Evolutionary conservation across 2,797 vertebrate genomes (phyloP).

Genomic region (Brachyrhaphis roseni): DNA sequence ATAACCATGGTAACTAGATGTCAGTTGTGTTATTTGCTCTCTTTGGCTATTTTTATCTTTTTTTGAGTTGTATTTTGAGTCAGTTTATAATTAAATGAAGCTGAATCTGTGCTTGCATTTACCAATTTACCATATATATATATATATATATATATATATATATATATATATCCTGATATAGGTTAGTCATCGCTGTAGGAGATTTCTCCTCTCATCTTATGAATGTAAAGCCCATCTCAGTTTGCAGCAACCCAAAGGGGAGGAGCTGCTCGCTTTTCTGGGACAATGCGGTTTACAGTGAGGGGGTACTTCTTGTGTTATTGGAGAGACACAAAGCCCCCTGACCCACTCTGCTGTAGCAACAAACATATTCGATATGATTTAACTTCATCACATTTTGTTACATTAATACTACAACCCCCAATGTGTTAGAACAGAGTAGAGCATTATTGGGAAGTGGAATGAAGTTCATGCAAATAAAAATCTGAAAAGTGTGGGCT

Average conservation of each 20-base stretch:
- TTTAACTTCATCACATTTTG: neutral
- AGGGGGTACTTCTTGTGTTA: constrained; percentile 47
- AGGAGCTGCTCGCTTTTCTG: constrained; percentile 53
- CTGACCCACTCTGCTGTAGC: neutral
- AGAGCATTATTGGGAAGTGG: neutral
- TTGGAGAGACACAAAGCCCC: constrained; percentile 30
- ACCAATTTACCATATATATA: constrained; percentile 7
- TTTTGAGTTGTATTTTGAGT: constrained; percentile 3
- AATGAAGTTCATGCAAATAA: neutral
- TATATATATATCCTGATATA: constrained; percentile 38
- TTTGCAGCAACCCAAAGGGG: constrained; percentile 63
- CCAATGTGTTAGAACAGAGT: neutral
- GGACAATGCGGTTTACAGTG: constrained; percentile 48
- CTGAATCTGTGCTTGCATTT: neutral
- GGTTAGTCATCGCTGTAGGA: constrained; percentile 46
- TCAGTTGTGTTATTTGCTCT: constrained; percentile 25
- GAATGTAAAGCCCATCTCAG: constrained; percentile 69
- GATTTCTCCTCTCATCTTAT: constrained; percentile 30
- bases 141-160: too few species aligned
- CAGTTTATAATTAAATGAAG: constrained; percentile 6
- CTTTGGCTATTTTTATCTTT: neutral
- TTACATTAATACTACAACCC: neutral
- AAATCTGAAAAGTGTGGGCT: neutral
- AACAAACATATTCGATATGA: neutral
- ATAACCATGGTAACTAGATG: constrained; percentile 54